These are phyloP conservation scores for Pollimyrus isidori DNA, from an alignment of 2,113 vertebrate genomes.

Conservation along the genomic window DNA sequence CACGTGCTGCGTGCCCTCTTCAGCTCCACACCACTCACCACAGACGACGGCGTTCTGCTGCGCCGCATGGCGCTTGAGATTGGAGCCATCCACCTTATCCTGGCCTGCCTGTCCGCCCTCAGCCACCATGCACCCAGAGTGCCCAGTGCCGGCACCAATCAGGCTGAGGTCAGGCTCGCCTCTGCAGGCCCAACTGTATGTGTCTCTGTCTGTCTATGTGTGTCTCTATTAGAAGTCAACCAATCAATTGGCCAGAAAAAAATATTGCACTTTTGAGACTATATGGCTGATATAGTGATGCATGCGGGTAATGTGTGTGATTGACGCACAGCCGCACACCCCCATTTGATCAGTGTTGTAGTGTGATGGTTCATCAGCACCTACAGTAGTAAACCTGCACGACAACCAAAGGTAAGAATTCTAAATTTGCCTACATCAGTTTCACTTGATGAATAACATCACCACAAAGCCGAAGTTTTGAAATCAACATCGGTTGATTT, in stretches of 20 bases:
- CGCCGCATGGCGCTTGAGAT: slow-evolving; percentile 95
- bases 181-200: background rate
- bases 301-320: background rate
- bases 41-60: slow-evolving; percentile 88
- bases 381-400: background rate
- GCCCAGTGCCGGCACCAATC: slow-evolving; percentile 72
- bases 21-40: slow-evolving; percentile 85
- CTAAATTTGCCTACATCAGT: background rate
- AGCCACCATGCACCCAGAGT: slow-evolving; percentile 92
- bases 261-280: background rate
- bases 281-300: background rate
- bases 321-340: background rate
- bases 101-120: slow-evolving; percentile 93
- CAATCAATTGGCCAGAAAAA: background rate
- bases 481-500: background rate
- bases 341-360: background rate
- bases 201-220: background rate
- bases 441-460: background rate
- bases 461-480: background rate
- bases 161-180: slow-evolving; percentile 71
- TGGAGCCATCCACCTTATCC: slow-evolving; percentile 89
- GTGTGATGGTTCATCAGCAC: background rate
- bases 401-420: background rate
- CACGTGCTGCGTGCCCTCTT: slow-evolving; percentile 87
- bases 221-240: background rate